These are phyloP conservation scores for Malurus melanocephalus DNA, from an alignment of 2,113 vertebrate genomes.

Conservation along the genomic window DNA sequence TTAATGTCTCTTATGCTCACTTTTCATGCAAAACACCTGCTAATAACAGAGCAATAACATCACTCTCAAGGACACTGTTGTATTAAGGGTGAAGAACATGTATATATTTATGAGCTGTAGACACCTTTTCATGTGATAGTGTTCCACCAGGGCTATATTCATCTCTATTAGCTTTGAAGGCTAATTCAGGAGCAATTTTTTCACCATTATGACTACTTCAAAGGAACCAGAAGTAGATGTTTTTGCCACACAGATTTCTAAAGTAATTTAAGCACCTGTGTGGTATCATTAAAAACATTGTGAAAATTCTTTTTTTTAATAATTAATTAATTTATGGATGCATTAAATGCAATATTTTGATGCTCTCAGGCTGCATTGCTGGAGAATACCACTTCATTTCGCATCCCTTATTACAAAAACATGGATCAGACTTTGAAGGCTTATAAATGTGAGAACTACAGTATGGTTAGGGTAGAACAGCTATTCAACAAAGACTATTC, in stretches of 20 bases:
- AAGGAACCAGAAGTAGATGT: neutral
- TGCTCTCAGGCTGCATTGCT: neutral
- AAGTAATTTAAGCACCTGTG: neutral
- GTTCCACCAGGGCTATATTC: neutral
- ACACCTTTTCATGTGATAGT: neutral
- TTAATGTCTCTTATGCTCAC: slow-evolving; percentile 20
- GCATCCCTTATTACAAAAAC: neutral
- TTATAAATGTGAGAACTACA: neutral
- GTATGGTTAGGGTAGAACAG: neutral
- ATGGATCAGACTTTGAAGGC: neutral
- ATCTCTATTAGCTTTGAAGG: slow-evolving; percentile 36
- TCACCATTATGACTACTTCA: neutral
- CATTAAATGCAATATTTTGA: neutral
- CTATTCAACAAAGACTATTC: neutral
- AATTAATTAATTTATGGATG: neutral
- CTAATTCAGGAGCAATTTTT: slow-evolving; percentile 28
- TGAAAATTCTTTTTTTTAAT: neutral
- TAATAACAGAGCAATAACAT: slow-evolving; percentile 14
- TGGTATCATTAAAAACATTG: neutral
- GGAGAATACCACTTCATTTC: neutral
- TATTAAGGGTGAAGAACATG: neutral
- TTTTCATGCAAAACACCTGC: slow-evolving; percentile 30
- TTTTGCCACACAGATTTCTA: neutral
- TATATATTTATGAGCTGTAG: slow-evolving; percentile 27
- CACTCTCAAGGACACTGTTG: neutral